Evolutionary conservation across 2,113 vertebrate genomes (phyloP).

Genomic region (Lipophrys pholis): DNA sequence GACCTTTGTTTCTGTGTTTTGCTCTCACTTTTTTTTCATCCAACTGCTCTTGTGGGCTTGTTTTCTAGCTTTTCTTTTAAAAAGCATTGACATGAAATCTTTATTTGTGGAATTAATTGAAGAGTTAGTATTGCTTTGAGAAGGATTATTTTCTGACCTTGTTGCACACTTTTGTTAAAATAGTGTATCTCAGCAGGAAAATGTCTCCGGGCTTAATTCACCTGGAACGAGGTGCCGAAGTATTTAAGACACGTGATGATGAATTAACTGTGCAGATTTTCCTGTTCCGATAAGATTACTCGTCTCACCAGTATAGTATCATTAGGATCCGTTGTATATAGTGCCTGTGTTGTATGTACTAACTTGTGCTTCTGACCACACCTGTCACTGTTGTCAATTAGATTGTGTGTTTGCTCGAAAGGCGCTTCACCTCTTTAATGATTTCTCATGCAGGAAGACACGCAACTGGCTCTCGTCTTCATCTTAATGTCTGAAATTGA

Average conservation of each 20-base stretch:
- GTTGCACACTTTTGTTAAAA: background rate
- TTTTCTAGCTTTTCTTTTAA: constrained; percentile 7
- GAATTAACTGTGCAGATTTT: background rate
- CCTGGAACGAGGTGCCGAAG: background rate
- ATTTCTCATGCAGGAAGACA: background rate
- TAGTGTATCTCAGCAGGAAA: background rate
- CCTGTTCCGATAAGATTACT: background rate
- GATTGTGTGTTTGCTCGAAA: no score
- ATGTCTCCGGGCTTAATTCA: background rate
- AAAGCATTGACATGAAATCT: background rate
- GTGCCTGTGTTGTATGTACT: background rate
- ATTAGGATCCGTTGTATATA: no score
- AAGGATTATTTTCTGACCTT: constrained; percentile 1
- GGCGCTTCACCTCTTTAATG: background rate
- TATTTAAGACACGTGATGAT: background rate
- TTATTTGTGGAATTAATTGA: background rate
- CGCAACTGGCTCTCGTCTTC: background rate
- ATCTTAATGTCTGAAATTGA: constrained; percentile 5
- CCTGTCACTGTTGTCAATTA: no score
- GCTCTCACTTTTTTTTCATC: background rate
- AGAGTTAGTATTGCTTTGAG: background rate
- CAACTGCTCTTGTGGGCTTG: constrained; percentile 4
- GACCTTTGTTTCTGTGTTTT: background rate
- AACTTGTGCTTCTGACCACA: background rate
- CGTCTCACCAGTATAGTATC: background rate